A percentile compares a stretch with the other conserved stretches of the same genome.
Evolutionary conservation across 2,797 vertebrate genomes (phyloP).

Genomic region (Anolis apletophallus): DNA sequence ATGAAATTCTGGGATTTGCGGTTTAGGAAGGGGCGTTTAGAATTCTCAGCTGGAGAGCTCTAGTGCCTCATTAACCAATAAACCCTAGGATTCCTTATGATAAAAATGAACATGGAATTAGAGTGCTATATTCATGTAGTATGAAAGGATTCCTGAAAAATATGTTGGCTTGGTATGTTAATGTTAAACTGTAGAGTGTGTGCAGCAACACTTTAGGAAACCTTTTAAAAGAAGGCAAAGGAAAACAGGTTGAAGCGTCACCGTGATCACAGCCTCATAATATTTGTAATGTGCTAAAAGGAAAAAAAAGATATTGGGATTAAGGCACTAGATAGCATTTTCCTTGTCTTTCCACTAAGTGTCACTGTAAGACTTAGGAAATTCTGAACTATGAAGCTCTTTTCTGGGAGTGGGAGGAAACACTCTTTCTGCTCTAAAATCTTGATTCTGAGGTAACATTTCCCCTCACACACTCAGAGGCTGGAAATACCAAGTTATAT

Average conservation of each 20-base stretch:
- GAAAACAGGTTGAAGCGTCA: background rate
- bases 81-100: too few relatives aligned
- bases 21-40: too few relatives aligned
- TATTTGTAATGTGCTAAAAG: background rate
- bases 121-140: too few relatives aligned
- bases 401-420: background rate
- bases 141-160: too few relatives aligned
- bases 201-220: background rate
- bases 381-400: background rate
- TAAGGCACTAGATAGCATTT: background rate
- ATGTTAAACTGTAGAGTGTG: too few relatives aligned
- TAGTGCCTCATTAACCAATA: too few relatives aligned
- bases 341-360: conserved; percentile 34
- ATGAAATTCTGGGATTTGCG: too few relatives aligned
- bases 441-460: background rate
- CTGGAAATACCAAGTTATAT: too few relatives aligned
- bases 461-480: too few relatives aligned
- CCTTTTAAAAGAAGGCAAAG: background rate
- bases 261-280: background rate
- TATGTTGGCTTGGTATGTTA: too few relatives aligned
- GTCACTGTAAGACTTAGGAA: conserved; percentile 15
- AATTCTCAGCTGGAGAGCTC: too few relatives aligned
- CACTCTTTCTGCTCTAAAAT: background rate
- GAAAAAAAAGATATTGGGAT: background rate
- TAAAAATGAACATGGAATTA: too few relatives aligned